Base-by-base conservation (phyloP, 2,797 vertebrate species). In the Myoxocephalus aenaeus region DNA sequence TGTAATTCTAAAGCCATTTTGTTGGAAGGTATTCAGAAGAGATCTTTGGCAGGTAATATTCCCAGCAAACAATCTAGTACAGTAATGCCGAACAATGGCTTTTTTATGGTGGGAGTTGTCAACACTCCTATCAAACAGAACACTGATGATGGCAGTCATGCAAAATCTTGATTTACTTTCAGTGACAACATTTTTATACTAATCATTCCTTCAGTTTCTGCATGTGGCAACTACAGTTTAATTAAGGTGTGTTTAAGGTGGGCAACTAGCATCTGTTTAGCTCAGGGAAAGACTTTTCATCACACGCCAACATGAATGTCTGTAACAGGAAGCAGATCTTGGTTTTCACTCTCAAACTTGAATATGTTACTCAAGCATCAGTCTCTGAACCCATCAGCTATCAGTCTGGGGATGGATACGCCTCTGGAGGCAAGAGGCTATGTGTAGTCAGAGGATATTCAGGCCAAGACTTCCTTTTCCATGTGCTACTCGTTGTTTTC, bases 1-100 rank as follows among this genome's bases (percentile, higher is more conserved):
- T 44, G 66, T 71, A 59, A 48, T 61, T 79, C 46, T 66, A 44
- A 65, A 65, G 17, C 17, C 58, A 42, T 57, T 80, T 50, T 61
- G 34, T 50, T 38, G 4, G 8, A 59, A 27, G 32, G 40, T 65
- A 62, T 61, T 78, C 46, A 57, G 51, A 67, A 5, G 18, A 56
- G 48, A 73, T 11, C 72, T 54, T 54, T 70, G 64, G 77, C 25
- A 54, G 13, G 34, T 51, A 27, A 64, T 42, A 51, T 38, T 77
- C 15, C 15, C 46, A 64, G 44, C 14, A 58, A 61, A 48, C 17
- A 54, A 13, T 40, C 12, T 56, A 13, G 18, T 5, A 22, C 17
- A 15, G 58, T 34, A 32, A 56, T 56, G 13, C 44, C 34, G 48
- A 75, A 54, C 46, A 36, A n/a, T 42, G 50, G 32, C 15, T 69